Conservation (phyloP, 1,140 invertebrate genomes). For the Lepidostoma basale region DNA sequence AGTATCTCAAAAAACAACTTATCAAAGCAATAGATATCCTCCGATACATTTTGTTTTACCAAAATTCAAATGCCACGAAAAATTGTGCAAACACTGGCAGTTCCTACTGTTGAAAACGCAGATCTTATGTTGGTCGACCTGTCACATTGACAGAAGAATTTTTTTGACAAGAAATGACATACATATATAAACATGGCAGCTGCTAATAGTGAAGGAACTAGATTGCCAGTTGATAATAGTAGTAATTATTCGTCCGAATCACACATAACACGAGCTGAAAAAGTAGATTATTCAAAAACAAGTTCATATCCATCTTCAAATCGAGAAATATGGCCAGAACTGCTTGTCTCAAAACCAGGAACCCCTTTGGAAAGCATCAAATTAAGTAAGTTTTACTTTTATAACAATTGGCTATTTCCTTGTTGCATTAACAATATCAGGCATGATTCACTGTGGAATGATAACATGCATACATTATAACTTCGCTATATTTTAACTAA, state of each 20-base stretch:
- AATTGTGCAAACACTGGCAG: too few relatives aligned
- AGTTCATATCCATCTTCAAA: constrained; percentile 29
- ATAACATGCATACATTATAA: background rate
- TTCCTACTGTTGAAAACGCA: constrained; percentile 4
- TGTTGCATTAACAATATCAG: background rate
- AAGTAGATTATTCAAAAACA: background rate
- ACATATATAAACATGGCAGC: constrained; percentile 30
- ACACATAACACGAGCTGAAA: background rate
- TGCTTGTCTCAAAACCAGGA: constrained; percentile 36
- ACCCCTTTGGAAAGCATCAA: constrained; percentile 36
- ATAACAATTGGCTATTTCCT: background rate
- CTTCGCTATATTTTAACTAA: background rate
- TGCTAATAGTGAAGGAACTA: constrained; percentile 23
- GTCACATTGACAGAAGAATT: constrained; percentile 18
- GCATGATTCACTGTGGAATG: background rate
- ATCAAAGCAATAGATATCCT: too few relatives aligned
- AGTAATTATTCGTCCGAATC: constrained; percentile 9
- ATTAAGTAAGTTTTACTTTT: constrained; percentile 37
- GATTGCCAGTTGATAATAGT: constrained; percentile 20
- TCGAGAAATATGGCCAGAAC: constrained; percentile 41
- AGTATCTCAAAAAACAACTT: too few relatives aligned
- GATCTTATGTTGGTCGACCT: constrained; percentile 6
- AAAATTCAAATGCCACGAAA: too few relatives aligned
- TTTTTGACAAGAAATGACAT: background rate
- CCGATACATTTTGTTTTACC: too few relatives aligned